phyloP scores from a whole-genome alignment of 2,113 vertebrate species.

The Pavo muticus region DNA sequence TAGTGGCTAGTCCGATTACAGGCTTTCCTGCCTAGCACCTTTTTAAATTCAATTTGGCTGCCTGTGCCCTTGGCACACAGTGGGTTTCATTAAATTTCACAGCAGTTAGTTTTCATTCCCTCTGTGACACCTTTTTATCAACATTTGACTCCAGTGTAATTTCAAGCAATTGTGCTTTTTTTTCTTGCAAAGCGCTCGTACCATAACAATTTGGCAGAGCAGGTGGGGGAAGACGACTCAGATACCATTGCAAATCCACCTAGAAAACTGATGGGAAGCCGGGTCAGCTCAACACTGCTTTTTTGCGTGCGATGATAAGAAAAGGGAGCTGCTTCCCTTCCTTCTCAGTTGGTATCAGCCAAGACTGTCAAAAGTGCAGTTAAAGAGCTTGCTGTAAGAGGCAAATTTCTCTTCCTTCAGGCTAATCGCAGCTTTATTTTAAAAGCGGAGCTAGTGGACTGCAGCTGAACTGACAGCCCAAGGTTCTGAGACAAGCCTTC shows the following conservation, averaged over 20 bases:
- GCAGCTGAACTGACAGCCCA: neutral
- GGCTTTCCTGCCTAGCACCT: slow-evolving; percentile 69
- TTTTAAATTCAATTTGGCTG: slow-evolving; percentile 78
- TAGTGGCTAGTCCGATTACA: slow-evolving; percentile 73
- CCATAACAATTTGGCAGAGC: slow-evolving; percentile 33
- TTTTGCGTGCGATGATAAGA: neutral
- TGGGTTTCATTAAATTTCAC: slow-evolving; percentile 79
- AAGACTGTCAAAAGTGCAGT: neutral
- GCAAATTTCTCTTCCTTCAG: slow-evolving; percentile 8
- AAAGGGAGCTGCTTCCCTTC: neutral
- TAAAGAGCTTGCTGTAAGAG: neutral
- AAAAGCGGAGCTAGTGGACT: neutral
- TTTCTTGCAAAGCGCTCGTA: slow-evolving; percentile 5
- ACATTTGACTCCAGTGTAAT: slow-evolving; percentile 71
- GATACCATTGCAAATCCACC: slow-evolving; percentile 1
- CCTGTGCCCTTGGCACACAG: slow-evolving; percentile 73
- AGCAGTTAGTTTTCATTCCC: slow-evolving; percentile 75
- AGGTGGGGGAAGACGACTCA: neutral
- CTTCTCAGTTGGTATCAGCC: neutral
- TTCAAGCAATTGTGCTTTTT: slow-evolving; percentile 58
- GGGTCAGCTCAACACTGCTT: neutral
- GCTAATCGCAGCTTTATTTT: slow-evolving; percentile 3
- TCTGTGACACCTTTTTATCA: slow-evolving; percentile 69
- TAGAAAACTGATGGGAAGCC: slow-evolving; percentile 4
- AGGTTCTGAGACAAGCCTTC: neutral